phyloP scores from a whole-genome alignment of 2,888 invertebrate genomes.

The Palloptera scutellata region DNA sequence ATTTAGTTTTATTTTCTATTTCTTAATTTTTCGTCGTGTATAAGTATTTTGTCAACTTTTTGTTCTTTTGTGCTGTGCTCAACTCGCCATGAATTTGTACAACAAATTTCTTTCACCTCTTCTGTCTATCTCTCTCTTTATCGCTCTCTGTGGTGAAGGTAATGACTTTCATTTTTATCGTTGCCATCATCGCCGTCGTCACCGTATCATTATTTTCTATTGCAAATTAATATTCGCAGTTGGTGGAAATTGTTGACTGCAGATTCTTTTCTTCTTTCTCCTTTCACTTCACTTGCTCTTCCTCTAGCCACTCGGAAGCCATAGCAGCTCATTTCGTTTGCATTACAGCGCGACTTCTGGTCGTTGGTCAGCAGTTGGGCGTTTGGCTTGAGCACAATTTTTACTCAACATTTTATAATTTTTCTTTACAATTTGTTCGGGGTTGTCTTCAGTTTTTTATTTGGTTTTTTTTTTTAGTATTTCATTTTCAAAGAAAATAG shows the following conservation, averaged over 20 bases:
- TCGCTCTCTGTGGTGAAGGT: slow-evolving; percentile 36
- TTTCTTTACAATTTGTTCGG: neutral
- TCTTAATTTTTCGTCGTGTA: neutral
- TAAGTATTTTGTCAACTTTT: neutral
- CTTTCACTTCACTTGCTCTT: neutral
- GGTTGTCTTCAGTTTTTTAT: slow-evolving; percentile 31
- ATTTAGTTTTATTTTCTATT: slow-evolving; percentile 5
- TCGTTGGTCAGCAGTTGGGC: no score
- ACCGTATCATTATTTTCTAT: no score
- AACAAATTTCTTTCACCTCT: neutral
- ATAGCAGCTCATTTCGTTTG: slow-evolving; percentile 16
- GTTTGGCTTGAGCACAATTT: no score
- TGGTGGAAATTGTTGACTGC: neutral
- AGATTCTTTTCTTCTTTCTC: slow-evolving; percentile 15
- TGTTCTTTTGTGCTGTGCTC: no score
- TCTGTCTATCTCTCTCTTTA: neutral
- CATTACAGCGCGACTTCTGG: neutral
- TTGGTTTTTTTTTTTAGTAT: slow-evolving; percentile 27
- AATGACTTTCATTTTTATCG: slow-evolving; percentile 49
- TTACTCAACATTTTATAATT: no score
- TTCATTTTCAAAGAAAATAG: slow-evolving; percentile 47
- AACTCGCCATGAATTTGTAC: neutral
- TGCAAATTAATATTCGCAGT: no score
- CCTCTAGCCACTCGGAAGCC: slow-evolving; percentile 11
- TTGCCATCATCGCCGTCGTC: no score